phyloP scores from a whole-genome alignment of 2,113 vertebrate genomes.

The Alosa alosa region DNA sequence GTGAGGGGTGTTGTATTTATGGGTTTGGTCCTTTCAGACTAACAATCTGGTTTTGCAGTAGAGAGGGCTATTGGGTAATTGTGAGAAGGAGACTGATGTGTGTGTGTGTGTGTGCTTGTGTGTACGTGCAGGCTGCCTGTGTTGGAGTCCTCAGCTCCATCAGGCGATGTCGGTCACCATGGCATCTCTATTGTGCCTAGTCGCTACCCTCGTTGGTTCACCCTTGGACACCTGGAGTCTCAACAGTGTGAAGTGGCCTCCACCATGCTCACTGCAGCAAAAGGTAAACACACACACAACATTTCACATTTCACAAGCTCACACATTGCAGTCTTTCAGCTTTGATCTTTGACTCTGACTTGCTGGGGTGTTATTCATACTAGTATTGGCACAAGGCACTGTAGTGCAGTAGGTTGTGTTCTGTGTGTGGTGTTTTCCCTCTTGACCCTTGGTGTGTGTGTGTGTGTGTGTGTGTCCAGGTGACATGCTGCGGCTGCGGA shows the following conservation, averaged over 20 bases:
- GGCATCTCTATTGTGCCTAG: conserved; percentile 94
- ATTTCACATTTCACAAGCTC: background rate
- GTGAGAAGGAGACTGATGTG: background rate
- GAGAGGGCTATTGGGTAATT: background rate
- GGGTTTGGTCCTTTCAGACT: background rate
- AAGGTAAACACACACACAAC: conserved; percentile 71
- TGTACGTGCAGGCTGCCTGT: conserved; percentile 81
- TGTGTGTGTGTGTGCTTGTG: background rate
- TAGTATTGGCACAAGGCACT: background rate
- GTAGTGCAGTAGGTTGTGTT: too few relatives aligned
- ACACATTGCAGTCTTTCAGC: background rate
- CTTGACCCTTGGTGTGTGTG: background rate
- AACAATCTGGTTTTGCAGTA: too few relatives aligned
- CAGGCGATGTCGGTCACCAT: conserved; percentile 86
- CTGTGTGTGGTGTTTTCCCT: background rate
- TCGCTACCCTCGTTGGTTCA: conserved; percentile 97
- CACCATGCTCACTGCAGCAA: conserved; percentile 96
- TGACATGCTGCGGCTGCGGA: conserved; percentile 90
- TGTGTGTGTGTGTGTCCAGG: conserved; percentile 65
- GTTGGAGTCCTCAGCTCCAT: conserved; percentile 85
- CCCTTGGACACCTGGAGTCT: conserved; percentile 95
- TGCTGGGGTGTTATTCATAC: background rate
- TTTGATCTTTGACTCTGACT: too few relatives aligned
- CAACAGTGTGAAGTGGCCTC: conserved; percentile 98
- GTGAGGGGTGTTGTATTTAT: background rate